Evolutionary conservation across 2,888 invertebrate species (phyloP).

Genomic region (Micropterix aruncella): DNA sequence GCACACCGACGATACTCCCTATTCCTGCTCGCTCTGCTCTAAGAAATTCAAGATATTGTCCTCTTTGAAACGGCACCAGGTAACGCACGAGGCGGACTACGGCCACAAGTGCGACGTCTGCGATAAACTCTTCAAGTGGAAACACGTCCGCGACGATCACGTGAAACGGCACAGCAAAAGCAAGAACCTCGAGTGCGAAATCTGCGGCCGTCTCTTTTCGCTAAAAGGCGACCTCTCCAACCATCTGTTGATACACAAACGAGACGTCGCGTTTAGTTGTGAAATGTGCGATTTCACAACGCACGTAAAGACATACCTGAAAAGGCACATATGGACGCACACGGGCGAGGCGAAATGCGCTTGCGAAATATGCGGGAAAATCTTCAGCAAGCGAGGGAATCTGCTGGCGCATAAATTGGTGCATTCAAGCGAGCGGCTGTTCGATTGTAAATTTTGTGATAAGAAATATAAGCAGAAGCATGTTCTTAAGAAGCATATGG

Average conservation of each 20-base stretch:
- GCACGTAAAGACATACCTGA: slow-evolving; percentile 1
- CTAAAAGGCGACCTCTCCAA: background rate
- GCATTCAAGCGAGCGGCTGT: background rate
- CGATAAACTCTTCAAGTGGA: slow-evolving; percentile 1
- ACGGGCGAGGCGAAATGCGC: background rate
- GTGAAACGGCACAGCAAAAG: background rate
- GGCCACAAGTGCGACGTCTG: background rate
- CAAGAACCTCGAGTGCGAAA: background rate
- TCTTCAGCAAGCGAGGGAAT: slow-evolving; percentile 1
- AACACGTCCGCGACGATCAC: background rate
- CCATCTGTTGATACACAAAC: background rate
- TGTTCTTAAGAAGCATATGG: background rate
- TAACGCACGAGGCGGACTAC: background rate
- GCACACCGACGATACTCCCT: background rate
- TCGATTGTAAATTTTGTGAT: background rate
- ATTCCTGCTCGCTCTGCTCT: background rate
- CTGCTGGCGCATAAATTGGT: background rate
- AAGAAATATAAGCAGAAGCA: slow-evolving; percentile 1
- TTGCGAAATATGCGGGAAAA: background rate
- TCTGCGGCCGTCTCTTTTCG: background rate
- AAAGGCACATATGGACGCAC: slow-evolving; percentile 1
- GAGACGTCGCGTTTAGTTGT: background rate
- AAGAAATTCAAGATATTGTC: background rate
- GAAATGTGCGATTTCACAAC: background rate
- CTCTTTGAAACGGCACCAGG: background rate